Evolutionary conservation across 1,140 invertebrate species (phyloP).

Genomic region (Drosophila arizonae): DNA sequence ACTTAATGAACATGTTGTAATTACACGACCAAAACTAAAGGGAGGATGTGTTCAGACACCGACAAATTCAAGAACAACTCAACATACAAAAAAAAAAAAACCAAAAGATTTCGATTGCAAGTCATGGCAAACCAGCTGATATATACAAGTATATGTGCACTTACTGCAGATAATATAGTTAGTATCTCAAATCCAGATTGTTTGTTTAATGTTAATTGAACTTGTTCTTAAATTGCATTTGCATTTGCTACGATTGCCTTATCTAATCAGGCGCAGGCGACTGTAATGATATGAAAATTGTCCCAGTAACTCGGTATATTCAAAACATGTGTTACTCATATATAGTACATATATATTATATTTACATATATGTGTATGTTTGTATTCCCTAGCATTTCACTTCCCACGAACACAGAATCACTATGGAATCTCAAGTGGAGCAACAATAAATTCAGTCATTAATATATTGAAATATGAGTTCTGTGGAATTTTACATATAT

Average conservation of each 20-base stretch:
- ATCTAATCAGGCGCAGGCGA: no score
- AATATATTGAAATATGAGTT: slow-evolving; percentile 24
- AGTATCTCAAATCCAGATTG: no score
- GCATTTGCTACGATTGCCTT: no score
- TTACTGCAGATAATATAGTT: no score
- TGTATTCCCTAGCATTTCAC: slow-evolving; percentile 2
- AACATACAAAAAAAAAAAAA: background rate
- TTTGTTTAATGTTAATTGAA: no score
- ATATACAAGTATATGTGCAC: no score
- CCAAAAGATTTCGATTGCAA: background rate
- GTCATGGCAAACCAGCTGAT: no score
- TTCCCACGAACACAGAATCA: slow-evolving; percentile 20
- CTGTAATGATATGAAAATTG: background rate
- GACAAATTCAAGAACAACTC: slow-evolving; percentile 15
- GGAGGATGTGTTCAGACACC: slow-evolving; percentile 5
- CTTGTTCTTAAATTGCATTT: no score
- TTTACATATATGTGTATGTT: background rate
- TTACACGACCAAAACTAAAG: slow-evolving; percentile 20
- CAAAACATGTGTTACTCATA: no score
- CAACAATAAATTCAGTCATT: slow-evolving; percentile 21
- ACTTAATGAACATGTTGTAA: slow-evolving; percentile 41
- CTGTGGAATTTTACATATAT: background rate
- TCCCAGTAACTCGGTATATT: background rate
- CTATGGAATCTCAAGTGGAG: slow-evolving; percentile 19
- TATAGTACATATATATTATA: no score